Percentiles rank a stretch among this genome's conserved stretches.
Conservation (phyloP, 1,140 invertebrate species). For the Arion vulgaris region DNA sequence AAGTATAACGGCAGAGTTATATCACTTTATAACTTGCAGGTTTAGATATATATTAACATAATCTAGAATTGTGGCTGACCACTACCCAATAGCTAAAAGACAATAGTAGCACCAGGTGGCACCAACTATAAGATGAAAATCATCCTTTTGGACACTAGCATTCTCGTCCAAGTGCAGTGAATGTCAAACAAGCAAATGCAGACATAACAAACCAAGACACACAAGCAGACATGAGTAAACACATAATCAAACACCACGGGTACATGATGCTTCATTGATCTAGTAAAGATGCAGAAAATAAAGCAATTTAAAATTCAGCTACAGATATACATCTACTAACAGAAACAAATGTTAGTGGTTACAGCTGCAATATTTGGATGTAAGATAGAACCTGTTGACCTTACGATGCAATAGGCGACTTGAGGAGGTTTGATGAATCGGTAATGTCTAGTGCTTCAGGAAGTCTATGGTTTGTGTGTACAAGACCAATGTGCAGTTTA, state of each 20-base stretch:
- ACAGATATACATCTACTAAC: too few species aligned
- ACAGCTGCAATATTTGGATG: too few species aligned
- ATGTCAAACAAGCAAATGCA: constrained; percentile 67
- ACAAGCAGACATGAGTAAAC: constrained; percentile 69
- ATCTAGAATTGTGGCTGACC: constrained; percentile 43
- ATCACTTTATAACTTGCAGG: too few species aligned
- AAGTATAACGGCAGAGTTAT: too few species aligned
- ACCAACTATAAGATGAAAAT: constrained; percentile 72
- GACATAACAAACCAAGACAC: constrained; percentile 70
- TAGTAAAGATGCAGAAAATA: constrained; percentile 46
- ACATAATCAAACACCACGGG: constrained; percentile 67
- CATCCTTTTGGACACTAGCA: constrained; percentile 65
- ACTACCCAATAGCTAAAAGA: constrained; percentile 67
- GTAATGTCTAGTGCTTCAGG: too few species aligned
- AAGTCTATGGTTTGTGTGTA: too few species aligned
- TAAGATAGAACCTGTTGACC: too few species aligned
- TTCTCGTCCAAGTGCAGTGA: constrained; percentile 64
- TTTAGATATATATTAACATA: too few species aligned
- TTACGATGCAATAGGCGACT: too few species aligned
- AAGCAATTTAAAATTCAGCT: background rate
- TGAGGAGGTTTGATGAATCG: too few species aligned
- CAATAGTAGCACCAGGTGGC: constrained; percentile 67
- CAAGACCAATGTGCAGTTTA: too few species aligned
- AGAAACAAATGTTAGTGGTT: too few species aligned
- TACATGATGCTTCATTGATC: constrained; percentile 79